These are phyloP conservation scores for Acipenser ruthenus DNA, from an alignment of 2,797 vertebrate genomes.

Conservation along the genomic window DNA sequence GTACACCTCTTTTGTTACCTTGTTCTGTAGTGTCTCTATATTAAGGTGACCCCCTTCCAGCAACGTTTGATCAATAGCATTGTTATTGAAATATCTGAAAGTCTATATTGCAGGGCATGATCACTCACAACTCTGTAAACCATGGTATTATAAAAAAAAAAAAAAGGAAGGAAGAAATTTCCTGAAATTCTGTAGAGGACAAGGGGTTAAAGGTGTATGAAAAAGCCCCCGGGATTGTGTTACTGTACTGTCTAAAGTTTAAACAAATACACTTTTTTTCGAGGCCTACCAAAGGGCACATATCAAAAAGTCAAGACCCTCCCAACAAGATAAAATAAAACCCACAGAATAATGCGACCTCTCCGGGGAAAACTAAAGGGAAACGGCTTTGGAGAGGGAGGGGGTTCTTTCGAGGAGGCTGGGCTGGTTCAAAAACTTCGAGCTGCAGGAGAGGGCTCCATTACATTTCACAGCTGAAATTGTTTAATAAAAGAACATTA, in stretches of 20 bases:
- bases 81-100: too few species aligned
- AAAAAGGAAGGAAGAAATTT: neutral
- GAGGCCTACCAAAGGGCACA: slow-evolving; percentile 48
- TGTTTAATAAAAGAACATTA: slow-evolving; percentile 65
- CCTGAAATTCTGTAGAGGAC: slow-evolving; percentile 15
- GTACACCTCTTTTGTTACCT: too few species aligned
- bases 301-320: slow-evolving; percentile 53
- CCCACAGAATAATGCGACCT: slow-evolving; percentile 57
- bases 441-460: slow-evolving; percentile 54
- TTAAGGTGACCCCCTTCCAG: too few species aligned
- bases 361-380: slow-evolving; percentile 55
- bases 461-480: slow-evolving; percentile 62
- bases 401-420: slow-evolving; percentile 51
- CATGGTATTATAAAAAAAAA: neutral
- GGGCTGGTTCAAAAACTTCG: neutral
- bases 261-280: slow-evolving; percentile 42
- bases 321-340: slow-evolving; percentile 64
- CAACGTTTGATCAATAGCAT: too few species aligned
- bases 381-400: slow-evolving; percentile 61
- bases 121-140: neutral
- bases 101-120: too few species aligned
- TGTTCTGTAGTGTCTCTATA: too few species aligned
- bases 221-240: slow-evolving; percentile 21
- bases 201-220: slow-evolving; percentile 20
- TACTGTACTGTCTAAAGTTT: slow-evolving; percentile 25